A percentile compares a stretch with the other conserved stretches of the same genome.
Conservation (phyloP, 64 coral and sea anemone species). For the Pocillopora verrucosa region DNA sequence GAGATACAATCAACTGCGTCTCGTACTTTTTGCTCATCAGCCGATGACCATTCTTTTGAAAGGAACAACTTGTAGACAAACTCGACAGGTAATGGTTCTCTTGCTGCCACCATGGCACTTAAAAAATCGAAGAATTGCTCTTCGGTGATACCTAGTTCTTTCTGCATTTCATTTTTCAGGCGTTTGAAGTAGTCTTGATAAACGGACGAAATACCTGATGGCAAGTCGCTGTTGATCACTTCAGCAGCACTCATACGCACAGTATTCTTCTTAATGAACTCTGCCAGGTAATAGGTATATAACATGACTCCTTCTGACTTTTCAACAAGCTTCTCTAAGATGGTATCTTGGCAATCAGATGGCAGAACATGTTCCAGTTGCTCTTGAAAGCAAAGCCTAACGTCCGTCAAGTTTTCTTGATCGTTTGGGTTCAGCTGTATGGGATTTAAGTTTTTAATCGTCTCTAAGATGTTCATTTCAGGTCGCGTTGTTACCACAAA, state of each 20-base stretch:
- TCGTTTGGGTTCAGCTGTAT: not conserved
- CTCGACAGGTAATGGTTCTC: too few relatives aligned
- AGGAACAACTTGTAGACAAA: too few relatives aligned
- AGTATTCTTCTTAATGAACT: not conserved
- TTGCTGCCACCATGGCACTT: too few relatives aligned
- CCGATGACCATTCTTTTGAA: too few relatives aligned
- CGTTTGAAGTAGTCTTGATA: too few relatives aligned
- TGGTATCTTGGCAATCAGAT: not conserved
- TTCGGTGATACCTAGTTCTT: too few relatives aligned
- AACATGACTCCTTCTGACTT: conserved; percentile 2
- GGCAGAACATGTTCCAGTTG: not conserved
- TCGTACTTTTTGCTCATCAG: too few relatives aligned
- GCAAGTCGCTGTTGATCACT: too few relatives aligned
- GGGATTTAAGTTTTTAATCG: not conserved
- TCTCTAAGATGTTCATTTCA: not conserved
- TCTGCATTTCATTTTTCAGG: too few relatives aligned
- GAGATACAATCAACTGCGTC: too few relatives aligned
- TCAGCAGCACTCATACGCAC: not conserved
- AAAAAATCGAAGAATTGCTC: too few relatives aligned
- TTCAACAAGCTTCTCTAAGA: not conserved
- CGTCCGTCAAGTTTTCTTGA: not conserved
- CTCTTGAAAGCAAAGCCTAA: conserved; percentile 1
- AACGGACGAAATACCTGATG: too few relatives aligned
- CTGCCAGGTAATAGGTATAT: not conserved
- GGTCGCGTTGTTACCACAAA: conserved; percentile 49